Percentiles rank a stretch among this genome's conserved stretches.
phyloP scores from a whole-genome alignment of 2,888 invertebrate species.

The Coelinius sp. region DNA sequence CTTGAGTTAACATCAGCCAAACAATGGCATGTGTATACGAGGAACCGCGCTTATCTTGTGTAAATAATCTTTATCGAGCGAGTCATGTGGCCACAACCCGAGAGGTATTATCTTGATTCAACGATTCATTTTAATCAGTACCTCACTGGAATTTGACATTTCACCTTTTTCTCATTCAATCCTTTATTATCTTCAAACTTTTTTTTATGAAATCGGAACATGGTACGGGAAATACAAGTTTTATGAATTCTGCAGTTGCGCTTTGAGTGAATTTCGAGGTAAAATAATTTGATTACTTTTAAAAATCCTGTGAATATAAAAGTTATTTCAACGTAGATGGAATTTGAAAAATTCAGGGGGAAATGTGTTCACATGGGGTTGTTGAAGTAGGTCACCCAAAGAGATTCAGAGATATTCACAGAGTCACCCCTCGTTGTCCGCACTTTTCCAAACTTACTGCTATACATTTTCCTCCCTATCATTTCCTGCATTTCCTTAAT shows the following conservation, averaged over 20 bases:
- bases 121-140: slow-evolving; percentile 36
- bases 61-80: slow-evolving; percentile 60
- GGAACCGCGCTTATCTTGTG: slow-evolving; percentile 52
- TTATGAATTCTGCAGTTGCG: neutral
- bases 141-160: neutral
- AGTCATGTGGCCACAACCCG: slow-evolving; percentile 48
- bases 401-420: slow-evolving; percentile 11
- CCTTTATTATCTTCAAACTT: neutral
- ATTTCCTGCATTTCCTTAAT: slow-evolving; percentile 27
- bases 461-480: slow-evolving; percentile 10
- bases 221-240: neutral
- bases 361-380: slow-evolving; percentile 8
- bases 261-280: neutral
- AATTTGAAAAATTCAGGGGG: slow-evolving; percentile 13
- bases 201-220: neutral
- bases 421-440: neutral
- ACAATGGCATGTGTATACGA: slow-evolving; percentile 45
- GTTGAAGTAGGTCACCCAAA: slow-evolving; percentile 10
- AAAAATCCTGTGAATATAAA: neutral
- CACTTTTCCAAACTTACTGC: neutral
- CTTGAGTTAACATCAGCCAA: slow-evolving; percentile 53
- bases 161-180: neutral
- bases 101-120: slow-evolving; percentile 52
- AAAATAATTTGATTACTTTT: neutral
- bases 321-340: slow-evolving; percentile 21